Evolutionary conservation across 2,113 vertebrate species (phyloP).

Genomic region (cattle (Bos taurus)): ARS-UCD2.0 NC_037335.1:49994001-49994500

Average conservation of each 20-base stretch:
- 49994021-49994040: not conserved
- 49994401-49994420: not conserved
- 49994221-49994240: constrained; percentile 1
- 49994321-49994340: not conserved
- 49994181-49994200: not conserved
- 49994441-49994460: not conserved
- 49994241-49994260: not conserved
- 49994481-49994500: not conserved
- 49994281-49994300: not conserved
- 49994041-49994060: constrained; percentile 34
- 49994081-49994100: not conserved
- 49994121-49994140: not conserved
- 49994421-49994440: not conserved
- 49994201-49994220: not conserved
- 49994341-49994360: not conserved
- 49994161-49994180: not conserved
- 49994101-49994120: not conserved
- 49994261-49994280: not conserved
- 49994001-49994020: constrained; percentile 29
- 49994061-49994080: not conserved
- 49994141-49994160: not conserved
- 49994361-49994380: not conserved
- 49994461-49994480: not conserved
- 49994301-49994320: not conserved
- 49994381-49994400: not conserved